Base-by-base conservation (phyloP, 2,797 vertebrate genomes). In the Decapterus maruadsi region DNA sequence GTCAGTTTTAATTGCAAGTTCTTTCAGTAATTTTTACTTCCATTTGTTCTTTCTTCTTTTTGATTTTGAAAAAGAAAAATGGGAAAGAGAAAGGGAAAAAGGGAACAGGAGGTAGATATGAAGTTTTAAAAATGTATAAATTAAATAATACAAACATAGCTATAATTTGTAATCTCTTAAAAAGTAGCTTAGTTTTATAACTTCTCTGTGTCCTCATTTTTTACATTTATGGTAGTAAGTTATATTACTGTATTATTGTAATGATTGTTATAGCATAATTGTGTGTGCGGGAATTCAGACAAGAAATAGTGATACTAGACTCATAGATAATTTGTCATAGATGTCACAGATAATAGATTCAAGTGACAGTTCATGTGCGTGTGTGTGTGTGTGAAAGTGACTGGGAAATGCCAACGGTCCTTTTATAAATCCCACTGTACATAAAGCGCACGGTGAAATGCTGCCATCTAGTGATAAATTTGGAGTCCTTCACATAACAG, bases 401-500 rank as follows among this genome's bases (percentile, higher is more conserved):
- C 26, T 26, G 26, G 26, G 26, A 26, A 26, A 26, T 26, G 14
- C 36, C 17, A 68, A 31, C 2, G 45, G 40, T 46, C 29, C 40
- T 56, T 51, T 61, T 50, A n/a, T 22, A 10, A 40, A 55, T 10
- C 17, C 7, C 8, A 10, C 34, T 22, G 0, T 11, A 17, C 3
- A 57, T 9, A 19, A n/a, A 42, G 60, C 48, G 46, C 58, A 68
- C 34, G 72, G 80, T 62, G 38, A 87, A 91, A 91, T 71, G 87
- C 80, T 90, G 92, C 87, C 92, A 90, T 57, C 91, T 86, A 90
- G 84, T 76, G 92, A 50, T 57, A 9, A 1, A 34, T 11, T 9
- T 42, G n/a, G 13, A 55, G 50, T 68, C 17, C 34, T 83, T 63
- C 80, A 80, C 36, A 51, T 45, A 70, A 48, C 55, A 58, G 12